Conservation (phyloP, 1,140 invertebrate species). For the Drosophila baimaii region DNA sequence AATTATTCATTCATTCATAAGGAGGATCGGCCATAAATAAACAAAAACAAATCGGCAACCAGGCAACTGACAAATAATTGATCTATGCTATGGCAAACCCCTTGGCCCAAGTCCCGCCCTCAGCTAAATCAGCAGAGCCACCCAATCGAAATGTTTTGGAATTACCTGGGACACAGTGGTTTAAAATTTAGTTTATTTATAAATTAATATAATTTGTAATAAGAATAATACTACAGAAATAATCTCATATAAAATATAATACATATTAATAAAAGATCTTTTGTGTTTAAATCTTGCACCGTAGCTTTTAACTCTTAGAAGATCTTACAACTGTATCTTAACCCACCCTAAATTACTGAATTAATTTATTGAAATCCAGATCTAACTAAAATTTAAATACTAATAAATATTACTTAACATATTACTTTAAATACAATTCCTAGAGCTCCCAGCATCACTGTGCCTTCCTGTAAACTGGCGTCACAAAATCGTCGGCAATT, state of each 20-base stretch:
- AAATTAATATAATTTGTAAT: neutral
- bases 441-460: neutral
- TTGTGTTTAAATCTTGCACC: neutral
- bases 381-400: neutral
- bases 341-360: too few relatives aligned
- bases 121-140: neutral
- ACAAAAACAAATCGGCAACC: conserved; percentile 70
- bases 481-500: conserved; percentile 21
- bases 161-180: conserved; percentile 19
- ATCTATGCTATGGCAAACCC: conserved; percentile 58
- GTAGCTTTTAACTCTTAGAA: too few relatives aligned
- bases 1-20: conserved; percentile 83
- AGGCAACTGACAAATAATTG: conserved; percentile 73
- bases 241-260: neutral
- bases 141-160: neutral
- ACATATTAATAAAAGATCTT: neutral
- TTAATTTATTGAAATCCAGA: too few relatives aligned
- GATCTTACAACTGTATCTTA: too few relatives aligned
- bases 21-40: conserved; percentile 70
- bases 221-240: neutral
- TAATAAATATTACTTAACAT: too few relatives aligned
- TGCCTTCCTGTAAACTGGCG: conserved; percentile 16
- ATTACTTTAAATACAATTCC: neutral
- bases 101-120: conserved; percentile 19
- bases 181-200: too few relatives aligned